Base-by-base conservation (phyloP, 2,888 invertebrate genomes). In the Xestoiulus laeticollis region DNA sequence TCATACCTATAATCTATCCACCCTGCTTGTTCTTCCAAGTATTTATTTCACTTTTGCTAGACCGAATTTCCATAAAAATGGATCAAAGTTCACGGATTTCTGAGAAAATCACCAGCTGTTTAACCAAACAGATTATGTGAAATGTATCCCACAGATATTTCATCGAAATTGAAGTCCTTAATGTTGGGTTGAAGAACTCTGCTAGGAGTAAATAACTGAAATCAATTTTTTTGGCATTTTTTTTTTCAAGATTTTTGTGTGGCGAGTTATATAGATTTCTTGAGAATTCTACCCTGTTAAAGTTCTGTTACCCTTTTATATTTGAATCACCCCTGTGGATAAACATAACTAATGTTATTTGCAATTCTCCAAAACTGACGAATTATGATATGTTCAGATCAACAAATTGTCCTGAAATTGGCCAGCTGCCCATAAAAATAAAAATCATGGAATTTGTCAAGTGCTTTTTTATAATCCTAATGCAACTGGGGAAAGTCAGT, bases 1-100 rank as follows among this genome's bases (percentile, higher is more conserved):
- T 78, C 30, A 16, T 78, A 78, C 78, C 78, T 78, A 78, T 78
- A 78, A 78, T 78, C 78, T 78, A 30, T 78, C 78, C 78, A 78
- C 78, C 78, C 78, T 30, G 78, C 30, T 30, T 68, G 30, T 30
- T 78, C 30, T 16, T 8, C 10, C 30, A 78, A 78, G 30, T 30
- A 78, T 78, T 78, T 30, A 78, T 30, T 78, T 78, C 30, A 30
- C 30, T 1, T 14, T 78, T 78, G 12, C 30, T 10, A 78, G 30
- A 14, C 30, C 14, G 78, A 16, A 30, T 78, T 78, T 78, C 78
- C 78, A 78, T 78, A 26, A 30, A 5, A 30, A 30, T 30, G 78
- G 78, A 30, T 78, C 78, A 78, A 30, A 78, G 78, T 14, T 78
- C 78, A 78, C 30, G 30, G 30, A 30, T 78, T 78, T 78, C 78